phyloP scores from a whole-genome alignment of 2,888 invertebrate genomes.

The Neria commutata region DNA sequence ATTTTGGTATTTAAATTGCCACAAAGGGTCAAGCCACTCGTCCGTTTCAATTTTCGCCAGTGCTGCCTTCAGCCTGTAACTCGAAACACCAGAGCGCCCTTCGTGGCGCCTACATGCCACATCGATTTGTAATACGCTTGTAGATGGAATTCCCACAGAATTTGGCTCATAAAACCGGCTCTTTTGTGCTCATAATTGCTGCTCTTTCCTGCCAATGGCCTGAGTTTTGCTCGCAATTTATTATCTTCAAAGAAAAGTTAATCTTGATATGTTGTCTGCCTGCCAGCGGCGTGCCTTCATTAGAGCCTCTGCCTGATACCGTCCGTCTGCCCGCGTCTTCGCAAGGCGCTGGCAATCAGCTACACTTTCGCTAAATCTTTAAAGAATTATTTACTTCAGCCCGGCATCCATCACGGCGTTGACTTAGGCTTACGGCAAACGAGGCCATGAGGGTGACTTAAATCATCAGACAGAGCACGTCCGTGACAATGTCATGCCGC shows the following conservation, averaged over 20 bases:
- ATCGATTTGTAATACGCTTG: no score
- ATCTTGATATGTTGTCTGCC: slow-evolving; percentile 35
- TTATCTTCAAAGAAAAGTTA: slow-evolving; percentile 33
- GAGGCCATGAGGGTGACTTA: slow-evolving; percentile 33
- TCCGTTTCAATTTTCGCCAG: no score
- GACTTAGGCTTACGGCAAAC: neutral
- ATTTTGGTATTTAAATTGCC: no score
- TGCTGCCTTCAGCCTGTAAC: no score
- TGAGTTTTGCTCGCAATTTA: slow-evolving; percentile 33
- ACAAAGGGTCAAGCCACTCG: no score
- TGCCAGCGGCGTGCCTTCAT: neutral
- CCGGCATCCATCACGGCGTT: neutral
- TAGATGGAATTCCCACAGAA: no score
- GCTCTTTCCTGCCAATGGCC: no score
- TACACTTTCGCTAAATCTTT: slow-evolving; percentile 43
- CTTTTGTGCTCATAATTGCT: no score
- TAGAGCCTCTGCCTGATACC: no score
- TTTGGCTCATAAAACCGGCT: no score
- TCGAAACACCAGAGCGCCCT: no score
- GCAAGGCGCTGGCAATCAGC: slow-evolving; percentile 11
- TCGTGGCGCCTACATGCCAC: no score
- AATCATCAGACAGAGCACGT: slow-evolving; percentile 21
- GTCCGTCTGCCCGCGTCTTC: slow-evolving; percentile 26
- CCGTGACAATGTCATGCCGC: neutral
- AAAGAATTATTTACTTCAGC: slow-evolving; percentile 49